Conservation (phyloP, 2,888 invertebrate species). For the Apodemia hepburni region DNA sequence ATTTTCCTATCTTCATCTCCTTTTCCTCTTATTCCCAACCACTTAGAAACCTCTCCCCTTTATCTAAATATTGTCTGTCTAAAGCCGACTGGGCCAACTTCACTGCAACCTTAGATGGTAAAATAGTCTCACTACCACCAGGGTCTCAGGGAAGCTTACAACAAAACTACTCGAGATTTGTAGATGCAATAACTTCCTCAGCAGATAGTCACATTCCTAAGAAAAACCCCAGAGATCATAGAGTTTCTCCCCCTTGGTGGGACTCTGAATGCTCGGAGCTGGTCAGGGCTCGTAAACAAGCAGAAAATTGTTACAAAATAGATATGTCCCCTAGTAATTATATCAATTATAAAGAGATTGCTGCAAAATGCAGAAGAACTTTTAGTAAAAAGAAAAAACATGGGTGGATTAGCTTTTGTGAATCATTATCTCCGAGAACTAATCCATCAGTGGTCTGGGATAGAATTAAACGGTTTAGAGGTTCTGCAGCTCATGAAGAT, state of each 20-base stretch:
- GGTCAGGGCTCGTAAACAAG: background rate
- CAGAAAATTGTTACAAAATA: conserved; percentile 1
- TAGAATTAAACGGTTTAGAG: conserved; percentile 9
- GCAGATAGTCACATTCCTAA: conserved; percentile 7
- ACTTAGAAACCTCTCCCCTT: background rate
- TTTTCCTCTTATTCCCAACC: background rate
- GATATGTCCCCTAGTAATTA: conserved; percentile 5
- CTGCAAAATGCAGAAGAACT: background rate
- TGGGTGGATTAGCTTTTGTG: conserved; percentile 15
- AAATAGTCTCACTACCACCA: conserved; percentile 7
- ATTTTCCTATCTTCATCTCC: conserved; percentile 23
- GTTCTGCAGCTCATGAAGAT: background rate
- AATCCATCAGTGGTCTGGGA: conserved; percentile 22
- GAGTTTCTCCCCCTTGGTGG: conserved; percentile 21
- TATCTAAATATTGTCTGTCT: conserved; percentile 19
- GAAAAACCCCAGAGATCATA: background rate
- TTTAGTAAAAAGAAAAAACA: background rate
- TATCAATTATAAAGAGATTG: conserved; percentile 1
- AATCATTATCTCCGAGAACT: conserved; percentile 5
- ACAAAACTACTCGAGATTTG: background rate
- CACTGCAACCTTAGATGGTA: background rate
- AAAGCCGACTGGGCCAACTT: conserved; percentile 16
- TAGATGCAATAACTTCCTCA: background rate
- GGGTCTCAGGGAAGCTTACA: background rate
- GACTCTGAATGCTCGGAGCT: conserved; percentile 21